Base-by-base conservation (phyloP, 2,797 vertebrate species). In the Sphaeramia orbicularis region DNA sequence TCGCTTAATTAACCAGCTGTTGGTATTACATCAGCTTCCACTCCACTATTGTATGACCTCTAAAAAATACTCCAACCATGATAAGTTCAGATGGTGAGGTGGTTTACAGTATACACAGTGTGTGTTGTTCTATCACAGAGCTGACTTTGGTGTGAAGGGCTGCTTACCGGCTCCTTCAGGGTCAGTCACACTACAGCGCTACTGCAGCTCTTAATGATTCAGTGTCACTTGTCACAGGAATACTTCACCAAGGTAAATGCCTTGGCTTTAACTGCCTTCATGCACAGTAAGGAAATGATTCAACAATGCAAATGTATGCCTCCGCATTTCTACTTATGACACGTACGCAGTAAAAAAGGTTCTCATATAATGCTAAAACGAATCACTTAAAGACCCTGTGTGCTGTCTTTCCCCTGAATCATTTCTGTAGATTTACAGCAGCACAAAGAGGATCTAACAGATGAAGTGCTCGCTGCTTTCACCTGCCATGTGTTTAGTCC, bases 201-300 rank as follows among this genome's bases (percentile, higher is more conserved):
- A 44, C 19, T 12, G 44, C n/a, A 45, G 57, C 52, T 66, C 38
- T 15, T 60, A 71, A 45, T 50, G 19, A 58, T 61, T 68, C 57
- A 69, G 36, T 45, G 15, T 43, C 44, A 58, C 50, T 64, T 47
- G 15, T 47, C 44, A 62, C 4, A n/a, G 24, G 52, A 44, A 48
- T 53, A 70, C 58, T 61, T 60, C 40, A 67, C 51, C 32, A 50
- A 48, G 14, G 60, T 45, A 43, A 27, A 55, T 47, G 40, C 47
- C 27, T 0, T 3, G 38, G 7, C 11, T 32, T 43, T 41, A 40
- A 19, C 2, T 10, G 1, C 10, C 27, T 57, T 19, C 19, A 48
- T 19, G 30, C 2, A n/a, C 21, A 4, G 21, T 24, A 24, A 21
- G 21, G 21, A 24, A 36, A 54, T 14, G 2, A 16, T 43, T 38